Percentiles rank a stretch among this genome's conserved stretches.
Evolutionary conservation across 2,888 invertebrate genomes (phyloP).

Genomic region (Pyrgus malvae): DNA sequence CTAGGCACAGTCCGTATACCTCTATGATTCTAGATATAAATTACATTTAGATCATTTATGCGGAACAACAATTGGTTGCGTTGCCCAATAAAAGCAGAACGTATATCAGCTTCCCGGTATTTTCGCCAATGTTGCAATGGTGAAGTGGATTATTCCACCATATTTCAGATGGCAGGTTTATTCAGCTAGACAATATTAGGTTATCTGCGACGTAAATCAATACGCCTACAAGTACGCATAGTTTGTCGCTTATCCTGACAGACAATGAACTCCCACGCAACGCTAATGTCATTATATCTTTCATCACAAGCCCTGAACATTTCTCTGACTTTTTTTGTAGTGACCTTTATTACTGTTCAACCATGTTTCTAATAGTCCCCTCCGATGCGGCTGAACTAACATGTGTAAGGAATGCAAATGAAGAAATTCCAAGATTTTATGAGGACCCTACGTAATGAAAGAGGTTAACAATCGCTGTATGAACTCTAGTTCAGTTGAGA

Average conservation of each 20-base stretch:
- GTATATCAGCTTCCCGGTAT: not conserved
- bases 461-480: too few species aligned
- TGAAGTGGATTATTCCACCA: not conserved
- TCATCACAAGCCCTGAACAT: conserved; percentile 19
- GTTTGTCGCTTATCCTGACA: conserved; percentile 5
- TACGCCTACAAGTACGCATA: conserved; percentile 16
- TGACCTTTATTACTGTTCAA: not conserved
- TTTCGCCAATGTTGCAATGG: not conserved
- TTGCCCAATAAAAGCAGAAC: not conserved
- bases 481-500: too few species aligned
- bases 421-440: not conserved
- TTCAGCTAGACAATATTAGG: conserved; percentile 3
- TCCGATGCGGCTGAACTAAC: not conserved
- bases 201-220: conserved; percentile 11
- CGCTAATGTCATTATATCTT: conserved; percentile 9
- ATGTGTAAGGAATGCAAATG: not conserved
- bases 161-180: conserved; percentile 4
- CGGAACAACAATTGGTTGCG: too few species aligned
- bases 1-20: too few species aligned
- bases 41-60: too few species aligned
- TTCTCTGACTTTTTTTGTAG: conserved; percentile 1
- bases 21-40: too few species aligned
- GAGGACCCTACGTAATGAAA: too few species aligned
- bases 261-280: conserved; percentile 23
- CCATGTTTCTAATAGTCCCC: not conserved